Conservation (phyloP, 2,113 vertebrate genomes). For the Vireo altiloquus region DNA sequence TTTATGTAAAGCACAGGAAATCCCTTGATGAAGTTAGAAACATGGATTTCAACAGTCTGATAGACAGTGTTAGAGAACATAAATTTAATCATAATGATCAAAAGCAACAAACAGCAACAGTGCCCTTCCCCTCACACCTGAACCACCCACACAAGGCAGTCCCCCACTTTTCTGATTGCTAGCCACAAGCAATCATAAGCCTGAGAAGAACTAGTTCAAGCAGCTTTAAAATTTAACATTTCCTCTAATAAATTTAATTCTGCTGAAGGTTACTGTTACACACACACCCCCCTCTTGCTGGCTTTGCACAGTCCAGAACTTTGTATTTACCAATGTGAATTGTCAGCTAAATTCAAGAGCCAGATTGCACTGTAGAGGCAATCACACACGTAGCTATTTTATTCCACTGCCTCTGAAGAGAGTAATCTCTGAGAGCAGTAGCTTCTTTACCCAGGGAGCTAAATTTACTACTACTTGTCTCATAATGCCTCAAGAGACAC, state of each 20-base stretch:
- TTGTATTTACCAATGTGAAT: not conserved
- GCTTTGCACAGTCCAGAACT: not conserved
- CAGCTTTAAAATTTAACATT: not conserved
- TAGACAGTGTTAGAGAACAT: not conserved
- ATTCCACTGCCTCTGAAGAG: not conserved
- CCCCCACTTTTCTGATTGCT: not conserved
- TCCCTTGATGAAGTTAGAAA: not conserved
- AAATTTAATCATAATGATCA: not conserved
- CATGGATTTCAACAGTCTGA: not conserved
- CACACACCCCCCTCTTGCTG: not conserved
- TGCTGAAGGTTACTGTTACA: not conserved
- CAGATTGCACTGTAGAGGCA: not conserved
- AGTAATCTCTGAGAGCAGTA: not conserved
- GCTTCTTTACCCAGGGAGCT: not conserved
- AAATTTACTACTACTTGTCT: conserved; percentile 1
- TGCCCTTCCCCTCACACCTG: not conserved
- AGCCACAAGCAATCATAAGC: not conserved
- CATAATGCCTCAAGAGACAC: conserved; percentile 5
- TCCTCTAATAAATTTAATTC: not conserved
- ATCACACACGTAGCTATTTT: not conserved
- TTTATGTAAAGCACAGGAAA: not conserved
- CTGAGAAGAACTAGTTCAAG: not conserved
- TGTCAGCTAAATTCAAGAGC: not conserved
- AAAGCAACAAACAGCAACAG: not conserved
- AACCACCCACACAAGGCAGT: not conserved